A percentile compares a stretch with the other conserved stretches of the same genome.
Evolutionary conservation across 1,140 invertebrate species (phyloP).

Genomic region (Trichogramma pretiosum): DNA sequence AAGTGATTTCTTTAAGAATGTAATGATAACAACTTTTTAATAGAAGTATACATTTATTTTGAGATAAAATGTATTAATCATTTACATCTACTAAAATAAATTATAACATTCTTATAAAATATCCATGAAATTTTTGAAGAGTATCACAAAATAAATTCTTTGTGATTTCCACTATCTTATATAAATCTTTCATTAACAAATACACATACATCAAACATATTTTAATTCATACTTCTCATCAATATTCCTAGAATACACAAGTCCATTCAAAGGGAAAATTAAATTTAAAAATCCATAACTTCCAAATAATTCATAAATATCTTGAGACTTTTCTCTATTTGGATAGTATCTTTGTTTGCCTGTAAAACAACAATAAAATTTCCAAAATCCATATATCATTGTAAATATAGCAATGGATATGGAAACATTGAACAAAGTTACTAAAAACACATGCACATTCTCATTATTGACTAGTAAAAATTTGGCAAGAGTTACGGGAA

Average conservation of each 20-base stretch:
- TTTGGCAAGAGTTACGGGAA: slow-evolving; percentile 27
- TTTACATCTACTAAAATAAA: neutral
- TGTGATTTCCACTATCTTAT: too few species aligned
- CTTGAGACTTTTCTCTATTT: slow-evolving; percentile 19
- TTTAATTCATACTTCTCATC: slow-evolving; percentile 27
- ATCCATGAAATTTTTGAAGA: too few species aligned
- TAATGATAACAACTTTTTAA: neutral
- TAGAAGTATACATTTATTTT: neutral
- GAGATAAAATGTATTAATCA: neutral
- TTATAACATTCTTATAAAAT: too few species aligned
- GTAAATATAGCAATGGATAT: slow-evolving; percentile 26
- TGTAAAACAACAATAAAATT: slow-evolving; percentile 24
- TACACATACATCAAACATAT: slow-evolving; percentile 23
- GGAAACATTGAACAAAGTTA: slow-evolving; percentile 26
- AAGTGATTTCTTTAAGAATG: neutral
- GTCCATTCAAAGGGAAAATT: slow-evolving; percentile 32
- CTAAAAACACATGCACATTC: slow-evolving; percentile 23
- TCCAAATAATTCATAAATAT: slow-evolving; percentile 28
- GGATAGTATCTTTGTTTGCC: slow-evolving; percentile 27
- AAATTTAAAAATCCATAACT: slow-evolving; percentile 31
- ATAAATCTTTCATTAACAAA: too few species aligned
- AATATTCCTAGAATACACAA: slow-evolving; percentile 25
- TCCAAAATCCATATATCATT: slow-evolving; percentile 26
- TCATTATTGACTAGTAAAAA: slow-evolving; percentile 21
- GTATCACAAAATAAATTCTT: too few species aligned